Base-by-base conservation (phyloP, 2,797 vertebrate species). In the Taeniopygia guttata region DNA sequence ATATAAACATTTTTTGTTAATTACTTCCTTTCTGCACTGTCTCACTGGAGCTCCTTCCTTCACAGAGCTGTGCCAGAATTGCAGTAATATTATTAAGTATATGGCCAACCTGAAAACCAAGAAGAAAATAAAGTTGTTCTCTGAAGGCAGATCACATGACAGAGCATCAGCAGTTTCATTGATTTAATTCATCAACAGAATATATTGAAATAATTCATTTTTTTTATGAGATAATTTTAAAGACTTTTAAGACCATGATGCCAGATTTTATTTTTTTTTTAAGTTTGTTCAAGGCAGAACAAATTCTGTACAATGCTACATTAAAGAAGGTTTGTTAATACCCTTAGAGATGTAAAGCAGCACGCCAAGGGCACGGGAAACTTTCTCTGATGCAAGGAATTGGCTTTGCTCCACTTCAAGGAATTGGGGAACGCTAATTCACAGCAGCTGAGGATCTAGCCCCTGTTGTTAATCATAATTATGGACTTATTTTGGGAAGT, bases 401-500 rank as follows among this genome's bases (percentile, higher is more conserved):
- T 87, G 84, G 70, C 48, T 14, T 76, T 60, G 48, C 78, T 94
- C 87, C 63, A 10, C 29, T 60, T 45, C 42, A 32, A 21, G 27
- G 85, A 91, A 73, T 11, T 46, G 45, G 77, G 45, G 19, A 86
- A 93, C 1, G 20, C 63, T 84, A 87, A 96, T 87, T 91, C 81
- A 93, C 40, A 67, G 59, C 43, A 76, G 43, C 73, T 49, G 73
- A 91, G 91, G 66, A 84, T 76, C 90, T 11, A 48, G 55, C 83
- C 91, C 6, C 0, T 0, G 5, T 23, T 69, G 56, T 94, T 96
- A 92, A 90, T 96, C 77, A 46, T 92, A 73, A 93, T 95, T 88
- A 90, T 84, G 89, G 95, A 89, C 89, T 73, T 66, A 32, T 76
- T 96, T 90, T 38, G 84, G 94, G 94, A 89, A 81, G 89, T 78